Conservation (phyloP, 2,113 vertebrate species). For the Gopherus flavomarginatus region DNA sequence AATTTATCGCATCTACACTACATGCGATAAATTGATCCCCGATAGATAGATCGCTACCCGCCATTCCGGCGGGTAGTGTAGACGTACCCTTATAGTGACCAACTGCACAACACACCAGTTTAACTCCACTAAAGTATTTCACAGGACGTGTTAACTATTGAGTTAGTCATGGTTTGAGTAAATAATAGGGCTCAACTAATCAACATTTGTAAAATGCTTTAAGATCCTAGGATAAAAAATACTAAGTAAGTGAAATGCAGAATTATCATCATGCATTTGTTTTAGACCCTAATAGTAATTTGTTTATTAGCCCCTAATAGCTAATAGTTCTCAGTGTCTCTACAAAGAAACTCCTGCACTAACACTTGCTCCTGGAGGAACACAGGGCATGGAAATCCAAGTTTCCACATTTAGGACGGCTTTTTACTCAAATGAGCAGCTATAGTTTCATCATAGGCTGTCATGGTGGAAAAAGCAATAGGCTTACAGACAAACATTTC, state of each 20-base stretch:
- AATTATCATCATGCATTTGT: neutral
- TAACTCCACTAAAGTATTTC: neutral
- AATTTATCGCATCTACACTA: too few species aligned
- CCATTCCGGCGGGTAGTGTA: too few species aligned
- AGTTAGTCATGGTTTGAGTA: neutral
- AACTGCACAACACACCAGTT: neutral
- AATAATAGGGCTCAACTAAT: conserved; percentile 1
- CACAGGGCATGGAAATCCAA: neutral
- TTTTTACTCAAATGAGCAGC: conserved; percentile 68
- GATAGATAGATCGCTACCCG: too few species aligned
- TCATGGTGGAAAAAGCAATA: conserved; percentile 72
- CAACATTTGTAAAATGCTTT: neutral
- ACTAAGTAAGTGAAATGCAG: neutral
- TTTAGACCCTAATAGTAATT: neutral
- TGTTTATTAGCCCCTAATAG: neutral
- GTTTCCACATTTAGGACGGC: conserved; percentile 45
- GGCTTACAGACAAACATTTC: conserved; percentile 67
- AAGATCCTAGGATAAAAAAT: neutral
- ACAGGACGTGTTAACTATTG: neutral
- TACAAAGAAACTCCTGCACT: conserved; percentile 43
- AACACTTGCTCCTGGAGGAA: conserved; percentile 53
- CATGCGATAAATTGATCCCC: too few species aligned
- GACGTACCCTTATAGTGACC: neutral
- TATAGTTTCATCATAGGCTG: conserved; percentile 69
- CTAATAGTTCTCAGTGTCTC: conserved; percentile 34